Percentiles rank a stretch among this genome's conserved stretches.
Evolutionary conservation across 92 coral and sea anemone genomes (phyloP).

Genomic region (Paragorgia papillata): DNA sequence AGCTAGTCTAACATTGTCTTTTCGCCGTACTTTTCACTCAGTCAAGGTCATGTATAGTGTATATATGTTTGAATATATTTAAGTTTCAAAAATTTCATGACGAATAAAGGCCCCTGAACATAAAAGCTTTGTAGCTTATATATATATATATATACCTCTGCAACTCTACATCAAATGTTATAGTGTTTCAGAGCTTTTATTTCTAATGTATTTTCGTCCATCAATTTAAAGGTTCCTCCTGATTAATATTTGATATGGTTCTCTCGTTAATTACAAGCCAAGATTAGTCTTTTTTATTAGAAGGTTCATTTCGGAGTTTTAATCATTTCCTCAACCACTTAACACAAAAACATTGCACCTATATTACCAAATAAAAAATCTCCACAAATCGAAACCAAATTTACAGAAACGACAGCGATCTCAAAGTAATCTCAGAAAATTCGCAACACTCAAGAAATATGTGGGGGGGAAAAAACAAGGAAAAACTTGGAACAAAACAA

Average conservation of each 20-base stretch:
- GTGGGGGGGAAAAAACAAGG: neutral
- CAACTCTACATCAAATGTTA: constrained; percentile 1
- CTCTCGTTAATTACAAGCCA: constrained; percentile 3
- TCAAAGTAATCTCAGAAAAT: neutral
- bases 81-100: no score
- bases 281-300: constrained; percentile 30
- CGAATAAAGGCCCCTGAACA: no score
- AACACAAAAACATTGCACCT: neutral
- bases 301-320: constrained; percentile 16
- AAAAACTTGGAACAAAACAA: neutral
- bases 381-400: neutral
- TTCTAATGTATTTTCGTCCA: neutral
- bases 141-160: no score
- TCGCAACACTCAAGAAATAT: neutral
- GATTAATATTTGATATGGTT: constrained; percentile 24
- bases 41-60: no score
- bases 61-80: no score
- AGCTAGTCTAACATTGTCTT: constrained; percentile 18
- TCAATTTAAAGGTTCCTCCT: neutral
- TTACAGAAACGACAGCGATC: no score
- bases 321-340: constrained; percentile 11
- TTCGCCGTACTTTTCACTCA: neutral
- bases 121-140: no score
- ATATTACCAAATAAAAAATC: neutral
- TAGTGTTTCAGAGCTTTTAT: neutral